Percentiles rank a stretch among this genome's conserved stretches.
Evolutionary conservation across 2,888 invertebrate genomes (phyloP).

Genomic region (Hipparchia sbordonii): DNA sequence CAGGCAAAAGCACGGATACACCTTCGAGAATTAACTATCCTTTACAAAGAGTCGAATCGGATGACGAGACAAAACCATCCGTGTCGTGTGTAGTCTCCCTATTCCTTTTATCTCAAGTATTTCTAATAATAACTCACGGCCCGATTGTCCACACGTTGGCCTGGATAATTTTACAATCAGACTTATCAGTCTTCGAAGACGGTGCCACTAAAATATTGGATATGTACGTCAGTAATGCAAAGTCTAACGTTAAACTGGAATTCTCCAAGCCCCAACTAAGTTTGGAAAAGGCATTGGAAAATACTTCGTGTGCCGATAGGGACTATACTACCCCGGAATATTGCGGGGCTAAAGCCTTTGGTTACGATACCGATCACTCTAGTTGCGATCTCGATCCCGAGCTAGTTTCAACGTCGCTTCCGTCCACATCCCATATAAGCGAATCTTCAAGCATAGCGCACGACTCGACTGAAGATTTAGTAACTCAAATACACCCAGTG

Average conservation of each 20-base stretch:
- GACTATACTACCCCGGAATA: slow-evolving; percentile 77
- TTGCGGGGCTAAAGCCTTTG: slow-evolving; percentile 64
- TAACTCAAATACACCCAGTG: slow-evolving; percentile 64
- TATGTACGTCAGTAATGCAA: slow-evolving; percentile 83
- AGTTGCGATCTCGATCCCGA: slow-evolving; percentile 80
- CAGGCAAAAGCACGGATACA: slow-evolving; percentile 81
- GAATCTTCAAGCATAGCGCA: slow-evolving; percentile 75
- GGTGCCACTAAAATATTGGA: slow-evolving; percentile 87
- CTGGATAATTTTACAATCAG: slow-evolving; percentile 94
- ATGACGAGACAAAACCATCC: slow-evolving; percentile 85
- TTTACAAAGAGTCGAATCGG: slow-evolving; percentile 70
- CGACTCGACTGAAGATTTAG: slow-evolving; percentile 77
- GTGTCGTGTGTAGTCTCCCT: slow-evolving; percentile 95
- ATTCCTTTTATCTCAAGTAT: slow-evolving; percentile 96
- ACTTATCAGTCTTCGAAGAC: slow-evolving; percentile 86
- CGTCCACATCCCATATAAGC: slow-evolving; percentile 80
- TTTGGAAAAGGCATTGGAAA: slow-evolving; percentile 88
- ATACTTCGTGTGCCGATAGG: slow-evolving; percentile 66
- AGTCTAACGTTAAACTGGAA: slow-evolving; percentile 82
- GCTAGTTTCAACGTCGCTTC: slow-evolving; percentile 74
- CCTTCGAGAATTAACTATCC: slow-evolving; percentile 65
- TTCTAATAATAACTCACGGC: slow-evolving; percentile 95
- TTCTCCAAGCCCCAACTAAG: slow-evolving; percentile 89
- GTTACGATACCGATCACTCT: slow-evolving; percentile 75
- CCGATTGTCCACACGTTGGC: slow-evolving; percentile 95